Percentiles rank a stretch among this genome's conserved stretches.
Conservation (phyloP, 2,113 vertebrate species). For the Engystomops pustulosus region DNA sequence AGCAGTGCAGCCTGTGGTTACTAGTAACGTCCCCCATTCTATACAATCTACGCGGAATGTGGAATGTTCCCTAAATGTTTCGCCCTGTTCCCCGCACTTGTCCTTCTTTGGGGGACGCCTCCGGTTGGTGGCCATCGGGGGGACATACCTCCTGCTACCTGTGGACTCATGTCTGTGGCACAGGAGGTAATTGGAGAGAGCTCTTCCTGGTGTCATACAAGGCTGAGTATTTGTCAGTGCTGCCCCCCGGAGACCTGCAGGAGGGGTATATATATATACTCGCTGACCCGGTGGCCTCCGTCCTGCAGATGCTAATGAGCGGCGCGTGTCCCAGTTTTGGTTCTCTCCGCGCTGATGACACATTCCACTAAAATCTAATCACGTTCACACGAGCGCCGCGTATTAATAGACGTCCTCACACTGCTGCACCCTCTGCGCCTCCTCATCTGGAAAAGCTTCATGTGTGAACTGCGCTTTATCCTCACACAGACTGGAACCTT, state of each 20-base stretch:
- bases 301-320: constrained; percentile 25
- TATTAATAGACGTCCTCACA: constrained; percentile 34
- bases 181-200: constrained; percentile 44
- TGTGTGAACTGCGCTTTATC: not conserved
- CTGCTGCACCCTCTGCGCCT: not conserved
- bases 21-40: no score
- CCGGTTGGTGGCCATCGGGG: constrained; percentile 4
- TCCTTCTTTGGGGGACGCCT: not conserved
- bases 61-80: not conserved
- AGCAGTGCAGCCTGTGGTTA: no score
- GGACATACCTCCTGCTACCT: constrained; percentile 20
- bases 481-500: not conserved
- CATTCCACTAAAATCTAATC: constrained; percentile 15
- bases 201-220: constrained; percentile 17
- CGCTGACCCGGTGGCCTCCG: not conserved
- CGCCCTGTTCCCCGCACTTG: not conserved
- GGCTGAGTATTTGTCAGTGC: constrained; percentile 32
- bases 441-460: not conserved
- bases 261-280: not conserved
- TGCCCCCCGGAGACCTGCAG: constrained; percentile 19
- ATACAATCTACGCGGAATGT: no score
- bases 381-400: not conserved
- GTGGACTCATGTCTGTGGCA: constrained; percentile 27
- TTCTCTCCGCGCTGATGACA: constrained; percentile 33
- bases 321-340: constrained; percentile 32